Evolutionary conservation across 2,797 vertebrate species (phyloP).

Genomic region (Syncerus caffer): DNA sequence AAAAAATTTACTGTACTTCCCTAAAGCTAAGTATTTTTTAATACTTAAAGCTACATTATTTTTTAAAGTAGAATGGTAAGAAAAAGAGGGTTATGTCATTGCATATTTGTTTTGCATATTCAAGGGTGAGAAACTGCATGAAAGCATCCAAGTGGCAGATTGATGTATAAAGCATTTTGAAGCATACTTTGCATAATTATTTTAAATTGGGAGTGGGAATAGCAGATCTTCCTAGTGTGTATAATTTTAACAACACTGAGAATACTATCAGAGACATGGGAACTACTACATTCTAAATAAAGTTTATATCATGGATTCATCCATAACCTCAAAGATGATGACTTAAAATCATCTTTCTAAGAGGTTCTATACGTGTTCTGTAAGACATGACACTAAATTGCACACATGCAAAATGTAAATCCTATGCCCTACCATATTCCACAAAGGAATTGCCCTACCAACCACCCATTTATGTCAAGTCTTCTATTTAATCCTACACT

Average conservation of each 20-base stretch:
- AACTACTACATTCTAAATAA: conserved; percentile 52
- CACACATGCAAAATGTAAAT: not conserved
- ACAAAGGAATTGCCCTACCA: not conserved
- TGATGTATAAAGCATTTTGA: conserved; percentile 58
- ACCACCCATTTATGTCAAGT: not conserved
- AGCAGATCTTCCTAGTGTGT: conserved; percentile 16
- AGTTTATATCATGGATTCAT: not conserved
- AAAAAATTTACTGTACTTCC: not conserved
- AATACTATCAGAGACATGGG: conserved; percentile 36
- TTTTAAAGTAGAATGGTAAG: not conserved
- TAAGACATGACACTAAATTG: not conserved
- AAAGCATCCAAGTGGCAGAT: conserved; percentile 45
- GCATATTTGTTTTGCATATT: conserved; percentile 43
- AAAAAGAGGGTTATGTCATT: conserved; percentile 6
- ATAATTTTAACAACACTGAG: conserved; percentile 62
- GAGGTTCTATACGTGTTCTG: not conserved
- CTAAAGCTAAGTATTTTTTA: conserved; percentile 17
- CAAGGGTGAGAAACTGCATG: conserved; percentile 17
- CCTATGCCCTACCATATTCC: not conserved
- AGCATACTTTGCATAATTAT: conserved; percentile 68
- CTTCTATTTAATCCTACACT: not conserved
- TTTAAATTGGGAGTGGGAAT: conserved; percentile 52
- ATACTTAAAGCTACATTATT: not conserved
- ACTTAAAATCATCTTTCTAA: conserved; percentile 10
- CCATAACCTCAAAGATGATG: not conserved